Evolutionary conservation across 2,888 invertebrate genomes (phyloP).

Genomic region (Cephus spinipes): DNA sequence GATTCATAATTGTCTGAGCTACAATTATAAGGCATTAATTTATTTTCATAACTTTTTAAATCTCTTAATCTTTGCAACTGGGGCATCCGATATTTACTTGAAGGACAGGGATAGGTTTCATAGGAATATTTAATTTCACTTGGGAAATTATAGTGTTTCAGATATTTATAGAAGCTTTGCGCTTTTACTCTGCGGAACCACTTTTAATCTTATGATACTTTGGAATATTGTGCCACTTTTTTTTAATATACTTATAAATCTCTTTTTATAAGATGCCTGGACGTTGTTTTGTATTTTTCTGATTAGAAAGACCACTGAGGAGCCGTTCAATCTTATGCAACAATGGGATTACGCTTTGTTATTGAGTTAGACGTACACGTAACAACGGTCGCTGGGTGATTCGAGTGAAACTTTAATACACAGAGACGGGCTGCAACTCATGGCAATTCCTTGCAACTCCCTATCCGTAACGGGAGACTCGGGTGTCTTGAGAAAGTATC

Average conservation of each 20-base stretch:
- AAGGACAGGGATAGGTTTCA: background rate
- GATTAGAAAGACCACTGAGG: background rate
- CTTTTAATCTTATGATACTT: background rate
- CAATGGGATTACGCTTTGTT: conserved; percentile 61
- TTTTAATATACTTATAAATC: background rate
- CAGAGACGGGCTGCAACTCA: background rate
- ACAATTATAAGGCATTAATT: background rate
- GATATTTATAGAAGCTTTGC: too few species aligned
- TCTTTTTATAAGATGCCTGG: background rate
- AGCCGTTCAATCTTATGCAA: background rate
- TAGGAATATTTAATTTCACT: background rate
- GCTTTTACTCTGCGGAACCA: background rate
- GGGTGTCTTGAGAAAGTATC: background rate
- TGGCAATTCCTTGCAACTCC: background rate
- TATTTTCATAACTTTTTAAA: background rate
- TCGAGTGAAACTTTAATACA: background rate
- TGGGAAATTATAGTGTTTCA: background rate
- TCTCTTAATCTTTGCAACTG: background rate
- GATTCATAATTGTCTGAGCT: background rate
- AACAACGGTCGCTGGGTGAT: background rate
- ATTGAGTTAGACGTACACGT: conserved; percentile 35
- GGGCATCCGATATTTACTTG: background rate
- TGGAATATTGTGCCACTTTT: background rate
- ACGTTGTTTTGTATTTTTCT: background rate
- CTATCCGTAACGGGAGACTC: background rate